phyloP scores from a whole-genome alignment of 2,888 invertebrate genomes.

The Dicyrtomina minuta region DNA sequence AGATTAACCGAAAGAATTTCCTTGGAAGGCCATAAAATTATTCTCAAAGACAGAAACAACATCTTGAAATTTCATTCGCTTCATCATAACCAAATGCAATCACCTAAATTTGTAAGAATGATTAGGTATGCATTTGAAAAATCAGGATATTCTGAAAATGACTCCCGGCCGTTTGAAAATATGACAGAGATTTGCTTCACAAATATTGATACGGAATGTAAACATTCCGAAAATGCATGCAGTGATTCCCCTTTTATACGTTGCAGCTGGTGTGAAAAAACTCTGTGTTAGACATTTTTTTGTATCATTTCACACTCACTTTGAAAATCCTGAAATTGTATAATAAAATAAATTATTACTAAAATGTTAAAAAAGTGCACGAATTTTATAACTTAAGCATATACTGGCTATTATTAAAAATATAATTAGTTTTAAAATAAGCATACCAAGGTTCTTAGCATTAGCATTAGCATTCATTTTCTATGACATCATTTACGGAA shows the following conservation, averaged over 20 bases:
- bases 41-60: slow-evolving; percentile 6
- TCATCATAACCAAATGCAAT: slow-evolving; percentile 27
- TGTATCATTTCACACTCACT: no score
- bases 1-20: slow-evolving; percentile 7
- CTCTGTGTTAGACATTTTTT: no score
- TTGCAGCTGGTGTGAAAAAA: no score
- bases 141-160: slow-evolving; percentile 12
- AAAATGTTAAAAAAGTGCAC: no score
- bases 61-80: slow-evolving; percentile 25
- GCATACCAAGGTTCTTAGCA: no score
- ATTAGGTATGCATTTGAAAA: slow-evolving; percentile 12
- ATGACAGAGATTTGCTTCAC: slow-evolving; percentile 8
- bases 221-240: neutral
- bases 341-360: no score
- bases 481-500: no score
- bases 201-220: neutral
- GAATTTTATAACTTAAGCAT: no score
- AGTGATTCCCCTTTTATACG: neutral
- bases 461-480: no score
- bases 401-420: no score
- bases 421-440: no score
- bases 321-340: no score
- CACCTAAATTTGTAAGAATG: slow-evolving; percentile 19
- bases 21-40: neutral
- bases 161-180: slow-evolving; percentile 3